These are phyloP conservation scores for Sesia bembeciformis DNA, from an alignment of 2,888 invertebrate genomes.

Conservation along the genomic window DNA sequence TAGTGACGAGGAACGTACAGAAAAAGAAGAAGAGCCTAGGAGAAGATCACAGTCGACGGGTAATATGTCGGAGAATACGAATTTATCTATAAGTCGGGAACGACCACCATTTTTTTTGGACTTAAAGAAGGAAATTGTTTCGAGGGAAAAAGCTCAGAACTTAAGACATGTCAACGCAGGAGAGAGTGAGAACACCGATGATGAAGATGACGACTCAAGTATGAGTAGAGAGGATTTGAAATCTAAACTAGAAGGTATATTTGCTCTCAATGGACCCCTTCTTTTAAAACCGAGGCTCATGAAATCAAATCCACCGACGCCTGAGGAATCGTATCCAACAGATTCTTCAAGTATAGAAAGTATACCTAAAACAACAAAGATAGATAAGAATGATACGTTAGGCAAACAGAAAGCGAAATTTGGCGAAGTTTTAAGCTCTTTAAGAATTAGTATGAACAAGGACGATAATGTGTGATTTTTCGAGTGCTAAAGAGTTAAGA, in stretches of 20 bases:
- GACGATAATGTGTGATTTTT: conserved; percentile 37
- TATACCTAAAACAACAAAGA: conserved; percentile 44
- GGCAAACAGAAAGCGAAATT: conserved; percentile 58
- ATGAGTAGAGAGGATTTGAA: conserved; percentile 55
- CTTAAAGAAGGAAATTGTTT: conserved; percentile 49
- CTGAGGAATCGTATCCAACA: conserved; percentile 42
- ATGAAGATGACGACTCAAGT: conserved; percentile 32
- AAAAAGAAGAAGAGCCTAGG: conserved; percentile 34
- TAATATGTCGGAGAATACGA: conserved; percentile 32
- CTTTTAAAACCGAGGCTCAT: conserved; percentile 41
- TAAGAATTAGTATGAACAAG: conserved; percentile 48
- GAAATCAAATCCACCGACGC: conserved; percentile 52
- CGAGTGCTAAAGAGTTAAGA: background rate
- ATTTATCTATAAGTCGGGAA: conserved; percentile 23
- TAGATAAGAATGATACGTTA: conserved; percentile 61
- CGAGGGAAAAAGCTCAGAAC: conserved; percentile 31
- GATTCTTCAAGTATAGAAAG: conserved; percentile 48
- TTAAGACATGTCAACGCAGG: conserved; percentile 30
- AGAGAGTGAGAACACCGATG: conserved; percentile 11
- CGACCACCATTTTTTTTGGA: conserved; percentile 41
- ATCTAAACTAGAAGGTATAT: conserved; percentile 54
- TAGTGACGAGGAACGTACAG: conserved; percentile 6
- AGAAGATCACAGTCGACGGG: conserved; percentile 54
- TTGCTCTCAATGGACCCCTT: conserved; percentile 46
- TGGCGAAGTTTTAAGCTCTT: conserved; percentile 57